Evolutionary conservation across 2,888 invertebrate species (phyloP), one percentile per base, ranked within the genome.

Genomic region (Ornithoptera priamus): DNA sequence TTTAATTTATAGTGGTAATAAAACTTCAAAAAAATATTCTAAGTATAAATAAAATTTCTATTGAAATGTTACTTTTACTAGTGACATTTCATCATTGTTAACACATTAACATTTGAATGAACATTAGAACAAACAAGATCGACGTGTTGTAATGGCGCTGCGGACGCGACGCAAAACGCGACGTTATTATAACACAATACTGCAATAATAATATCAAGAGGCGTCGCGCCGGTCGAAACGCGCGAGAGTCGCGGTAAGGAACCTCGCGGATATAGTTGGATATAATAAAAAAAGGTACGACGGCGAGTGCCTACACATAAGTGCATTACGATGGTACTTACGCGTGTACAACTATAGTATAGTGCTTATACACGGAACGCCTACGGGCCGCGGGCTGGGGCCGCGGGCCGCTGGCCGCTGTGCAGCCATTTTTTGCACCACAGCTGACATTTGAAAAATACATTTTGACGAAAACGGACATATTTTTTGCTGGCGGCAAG

Each of bases 381-480:
- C 90, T 90, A 88, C 90, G 84, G 85, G 77, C 82, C 81, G 81
- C 84, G 83, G 81, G 74, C 76, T 75, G 84, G 81, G 85, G 81
- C 88, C 90, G 81, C 86, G 84, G 85, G 77, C 82, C 81, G 81
- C 84, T 0, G 83, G 81, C 88, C 90, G 81, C 86, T 3, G 30
- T 30, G 30, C 42, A 81, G 84, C 87, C 81, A 90, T 92, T 92
- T 93, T 92, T 92, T 92, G 85, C 89, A 79, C 85, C 85, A 76
- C 75, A 77, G 15, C 80, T 78, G 81, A 86, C 89, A 92, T 92
- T 92, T 92, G 92, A 92, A 92, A 92, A 92, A 91, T 89, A 87
- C 90, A 90, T 89, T 90, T 89, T 90, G 90, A 86, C 85, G 88
- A 88, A 90, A 90, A 88, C 91, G 86, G 86, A 89, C 92, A 86